Base-by-base conservation (phyloP, 2,888 invertebrate species). In the Mythimna lalbum region DNA sequence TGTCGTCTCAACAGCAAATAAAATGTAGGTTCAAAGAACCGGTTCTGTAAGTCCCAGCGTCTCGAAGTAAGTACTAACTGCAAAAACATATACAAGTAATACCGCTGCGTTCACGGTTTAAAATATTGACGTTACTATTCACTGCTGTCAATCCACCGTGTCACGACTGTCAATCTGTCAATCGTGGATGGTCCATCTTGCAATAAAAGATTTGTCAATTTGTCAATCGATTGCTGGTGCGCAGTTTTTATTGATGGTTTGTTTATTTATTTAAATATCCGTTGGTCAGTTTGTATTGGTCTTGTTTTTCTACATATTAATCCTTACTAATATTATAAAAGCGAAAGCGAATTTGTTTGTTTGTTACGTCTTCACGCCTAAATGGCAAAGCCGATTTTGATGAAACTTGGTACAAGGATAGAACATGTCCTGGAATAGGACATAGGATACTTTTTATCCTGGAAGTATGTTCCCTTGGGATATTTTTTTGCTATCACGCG, bases 1-100 rank as follows among this genome's bases (percentile, higher is more conserved):
- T 77, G 66, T 67, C 55, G 81, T 55, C 39, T 4, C 55, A 70
- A 56, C 39, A 50, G 80, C 67, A 65, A 82, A 73, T 82, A 68
- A 82, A 80, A 82, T 80, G 73, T 80, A 70, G 83, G 80, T 55
- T 79, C 53, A 31, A 61, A 0, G 23, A 83, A 80, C 80, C 59
- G 56, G 83, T 83, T 75, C 1, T 27, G 17, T 61, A 4, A 49
- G 27, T n/a, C 5, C 49, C 50, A n/a, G 53, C 21, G 33, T 36
- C 43, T 55, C 12, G 23, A 55, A 17, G 21, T 31, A 52, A 47
- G 33, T 47, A 21, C 65, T 75, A 75, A 75, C 76, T 47, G 53
- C 64, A 81, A 78, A 81, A 81, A 70, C 39, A 19, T 65, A 50
- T 66, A 52, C 39, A 60, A 56, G n/a, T 62, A 47, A 36, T 36